Evolutionary conservation across 2,888 invertebrate genomes (phyloP).

Genomic region (Parascotia fuliginaria): DNA sequence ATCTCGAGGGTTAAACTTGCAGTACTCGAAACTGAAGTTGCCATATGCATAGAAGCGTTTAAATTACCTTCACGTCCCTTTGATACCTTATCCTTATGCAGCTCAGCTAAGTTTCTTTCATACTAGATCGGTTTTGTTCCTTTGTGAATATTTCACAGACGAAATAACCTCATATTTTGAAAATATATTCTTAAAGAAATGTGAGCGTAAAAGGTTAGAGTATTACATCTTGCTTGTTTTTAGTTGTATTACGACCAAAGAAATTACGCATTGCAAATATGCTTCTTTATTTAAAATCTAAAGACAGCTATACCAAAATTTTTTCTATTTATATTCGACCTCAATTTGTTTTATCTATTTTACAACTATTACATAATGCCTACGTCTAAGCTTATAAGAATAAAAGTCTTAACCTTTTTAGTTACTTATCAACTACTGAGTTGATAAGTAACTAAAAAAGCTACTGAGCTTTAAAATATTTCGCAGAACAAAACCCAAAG

Average conservation of each 20-base stretch:
- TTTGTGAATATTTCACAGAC: constrained; percentile 14
- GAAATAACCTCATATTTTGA: constrained; percentile 4
- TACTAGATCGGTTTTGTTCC: constrained; percentile 14
- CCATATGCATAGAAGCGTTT: constrained; percentile 4
- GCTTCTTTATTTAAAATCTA: too few species aligned
- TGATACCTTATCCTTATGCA: constrained; percentile 17
- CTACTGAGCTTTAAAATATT: constrained; percentile 2
- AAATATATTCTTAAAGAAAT: not conserved
- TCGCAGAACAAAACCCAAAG: not conserved
- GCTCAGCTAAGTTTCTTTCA: constrained; percentile 13
- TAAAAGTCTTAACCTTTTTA: too few species aligned
- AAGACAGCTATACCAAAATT: too few species aligned
- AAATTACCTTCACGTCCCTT: constrained; percentile 12
- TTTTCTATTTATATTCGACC: too few species aligned
- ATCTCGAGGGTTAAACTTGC: constrained; percentile 32
- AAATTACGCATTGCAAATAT: not conserved
- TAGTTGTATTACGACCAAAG: not conserved
- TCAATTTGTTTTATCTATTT: too few species aligned
- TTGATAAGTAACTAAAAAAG: too few species aligned
- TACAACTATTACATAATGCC: too few species aligned
- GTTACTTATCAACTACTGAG: too few species aligned
- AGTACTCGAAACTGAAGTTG: constrained; percentile 14
- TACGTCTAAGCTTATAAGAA: too few species aligned
- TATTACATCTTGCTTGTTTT: not conserved
- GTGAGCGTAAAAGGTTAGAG: not conserved